Evolutionary conservation across 2,888 invertebrate species (phyloP).

Genomic region (Meta bourneti): DNA sequence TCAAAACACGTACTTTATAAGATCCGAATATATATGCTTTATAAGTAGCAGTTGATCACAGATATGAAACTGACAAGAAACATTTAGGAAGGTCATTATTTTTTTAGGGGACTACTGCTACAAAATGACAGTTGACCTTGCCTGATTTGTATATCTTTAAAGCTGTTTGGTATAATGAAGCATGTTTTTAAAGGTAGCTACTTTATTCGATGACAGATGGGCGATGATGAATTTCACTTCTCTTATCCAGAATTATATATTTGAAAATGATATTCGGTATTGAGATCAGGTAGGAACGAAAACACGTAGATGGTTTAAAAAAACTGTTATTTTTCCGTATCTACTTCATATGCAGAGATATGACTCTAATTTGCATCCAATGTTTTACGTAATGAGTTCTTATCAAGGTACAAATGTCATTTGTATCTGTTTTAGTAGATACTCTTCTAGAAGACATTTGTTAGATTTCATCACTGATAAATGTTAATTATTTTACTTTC

Average conservation of each 20-base stretch:
- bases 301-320: background rate
- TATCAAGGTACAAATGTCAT: background rate
- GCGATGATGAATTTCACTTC: background rate
- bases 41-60: background rate
- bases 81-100: background rate
- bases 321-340: background rate
- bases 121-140: background rate
- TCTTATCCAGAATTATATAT: background rate
- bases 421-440: background rate
- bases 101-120: background rate
- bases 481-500: background rate
- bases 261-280: background rate
- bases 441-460: background rate
- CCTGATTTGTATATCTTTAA: background rate
- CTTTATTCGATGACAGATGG: background rate
- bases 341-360: background rate
- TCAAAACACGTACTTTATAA: background rate
- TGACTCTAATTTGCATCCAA: background rate
- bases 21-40: background rate
- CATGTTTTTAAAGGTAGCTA: background rate
- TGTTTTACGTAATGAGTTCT: background rate
- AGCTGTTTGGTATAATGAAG: background rate
- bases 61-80: background rate
- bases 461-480: background rate
- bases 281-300: background rate